Evolutionary conservation across 2,888 invertebrate species (phyloP), one percentile per base, ranked within the genome.

Genomic region (Xylota sylvarum): DNA sequence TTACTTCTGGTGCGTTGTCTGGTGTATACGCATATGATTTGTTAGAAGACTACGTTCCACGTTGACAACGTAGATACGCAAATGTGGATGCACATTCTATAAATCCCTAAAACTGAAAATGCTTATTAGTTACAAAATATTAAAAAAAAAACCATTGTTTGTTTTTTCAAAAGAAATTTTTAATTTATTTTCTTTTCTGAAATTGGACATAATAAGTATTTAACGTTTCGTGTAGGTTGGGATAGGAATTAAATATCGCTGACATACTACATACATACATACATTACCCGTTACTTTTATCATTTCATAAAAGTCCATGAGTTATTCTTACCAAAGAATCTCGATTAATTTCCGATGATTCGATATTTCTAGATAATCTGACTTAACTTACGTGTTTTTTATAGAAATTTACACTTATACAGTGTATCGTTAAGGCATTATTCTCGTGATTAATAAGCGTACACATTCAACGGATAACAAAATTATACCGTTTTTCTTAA

Each of bases 361-460:
- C n/a, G 0, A 27, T 12, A 52, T 12, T 52, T n/a, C 30, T 52
- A n/a, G 1, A 30, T 27, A 50, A 27, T 52, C 5, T 52, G n/a
- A 52, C 52, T 52, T n/a, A 52, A n/a, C 9, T 48, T 30, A 30
- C 0, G n/a, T 10, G n/a, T 52, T 12, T 52, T 52, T 30, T 30
- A n/a, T 30, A 12, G 4, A 30, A 52, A 27, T n/a, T 30, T 7
- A 5, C 52, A 52, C 52, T 27, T 52, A n/a, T 52, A 27, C 52
- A 52, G 52, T 27, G 52, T 10, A n/a, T 27, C 19, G 23, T 56
- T 10, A 58, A 58, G 35, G 56, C 35, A 37, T 35, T 19, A 17
- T 9, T 58, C 7, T 35, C 14, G 56, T 58, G 23, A n/a, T 62
- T 14, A 43, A 43, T 35, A 58, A 58, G 19, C 9, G 19, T 58